phyloP scores from a whole-genome alignment of 2,113 vertebrate species.

The Hydropotes inermis region DNA sequence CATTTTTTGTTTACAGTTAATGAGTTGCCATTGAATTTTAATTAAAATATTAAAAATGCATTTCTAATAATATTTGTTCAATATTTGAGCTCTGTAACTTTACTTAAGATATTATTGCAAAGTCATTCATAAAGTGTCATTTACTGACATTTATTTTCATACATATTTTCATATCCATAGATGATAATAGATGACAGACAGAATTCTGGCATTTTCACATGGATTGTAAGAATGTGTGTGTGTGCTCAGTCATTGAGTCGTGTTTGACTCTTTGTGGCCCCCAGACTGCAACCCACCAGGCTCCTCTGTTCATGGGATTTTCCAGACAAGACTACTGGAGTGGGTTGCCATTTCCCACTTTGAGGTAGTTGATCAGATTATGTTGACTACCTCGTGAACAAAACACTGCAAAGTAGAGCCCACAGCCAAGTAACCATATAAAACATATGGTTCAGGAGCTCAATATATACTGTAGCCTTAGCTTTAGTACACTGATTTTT shows the following conservation, averaged over 20 bases:
- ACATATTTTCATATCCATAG: neutral
- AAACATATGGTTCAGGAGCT: conserved; percentile 18
- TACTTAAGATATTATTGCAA: neutral
- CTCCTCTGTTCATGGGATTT: neutral
- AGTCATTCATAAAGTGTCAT: neutral
- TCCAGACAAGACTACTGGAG: neutral
- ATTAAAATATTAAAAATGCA: neutral
- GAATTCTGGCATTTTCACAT: neutral
- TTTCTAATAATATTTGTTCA: neutral
- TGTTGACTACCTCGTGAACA: neutral
- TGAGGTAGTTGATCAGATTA: neutral
- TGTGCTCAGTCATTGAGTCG: neutral
- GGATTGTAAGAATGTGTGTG: neutral
- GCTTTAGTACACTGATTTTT: conserved; percentile 63
- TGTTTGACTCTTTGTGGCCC: neutral
- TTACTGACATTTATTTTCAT: neutral
- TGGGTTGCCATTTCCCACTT: neutral
- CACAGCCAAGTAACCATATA: conserved; percentile 22
- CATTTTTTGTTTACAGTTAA: neutral
- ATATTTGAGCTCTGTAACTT: neutral
- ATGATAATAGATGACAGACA: neutral
- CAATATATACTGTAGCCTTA: conserved; percentile 25
- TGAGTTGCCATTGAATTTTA: neutral
- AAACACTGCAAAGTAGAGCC: conserved; percentile 19
- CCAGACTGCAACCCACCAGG: neutral